Percentiles rank a stretch among this genome's conserved stretches.
Conservation (phyloP, 2,797 vertebrate species). For the Columba guinea region DNA sequence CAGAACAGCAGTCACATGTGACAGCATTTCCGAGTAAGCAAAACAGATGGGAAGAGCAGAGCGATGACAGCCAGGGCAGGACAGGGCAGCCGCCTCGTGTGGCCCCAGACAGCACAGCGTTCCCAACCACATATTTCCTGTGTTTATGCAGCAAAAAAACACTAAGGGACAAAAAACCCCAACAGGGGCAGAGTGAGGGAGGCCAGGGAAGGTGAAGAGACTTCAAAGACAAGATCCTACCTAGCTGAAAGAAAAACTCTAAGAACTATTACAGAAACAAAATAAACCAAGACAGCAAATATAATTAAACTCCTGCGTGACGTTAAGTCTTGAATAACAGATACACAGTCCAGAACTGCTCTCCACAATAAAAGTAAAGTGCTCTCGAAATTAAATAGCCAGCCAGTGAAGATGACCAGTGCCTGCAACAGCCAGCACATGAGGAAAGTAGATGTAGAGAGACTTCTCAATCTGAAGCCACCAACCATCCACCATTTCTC, state of each 20-base stretch:
- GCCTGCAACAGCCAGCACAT: rapidly evolving
- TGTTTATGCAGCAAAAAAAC: not conserved
- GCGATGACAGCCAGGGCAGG: rapidly evolving
- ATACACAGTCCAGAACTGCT: not conserved
- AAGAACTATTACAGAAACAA: not conserved
- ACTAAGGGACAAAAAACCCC: not conserved
- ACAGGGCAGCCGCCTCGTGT: not conserved
- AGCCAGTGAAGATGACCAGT: not conserved
- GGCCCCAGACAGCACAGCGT: rapidly evolving
- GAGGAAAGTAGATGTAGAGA: rapidly evolving
- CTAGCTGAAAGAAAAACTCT: not conserved
- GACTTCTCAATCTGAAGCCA: not conserved
- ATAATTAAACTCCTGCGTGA: not conserved
- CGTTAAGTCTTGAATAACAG: not conserved
- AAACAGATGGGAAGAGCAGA: not conserved
- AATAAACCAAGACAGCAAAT: not conserved
- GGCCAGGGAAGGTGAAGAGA: not conserved
- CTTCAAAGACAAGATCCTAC: not conserved
- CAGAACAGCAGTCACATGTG: not conserved
- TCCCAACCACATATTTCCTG: not conserved
- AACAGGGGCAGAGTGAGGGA: not conserved
- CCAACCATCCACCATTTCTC: not conserved
- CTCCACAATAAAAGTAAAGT: not conserved
- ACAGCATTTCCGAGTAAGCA: not conserved
- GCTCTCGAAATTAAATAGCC: not conserved